These are phyloP conservation scores for Prochilodus magdalenae DNA, from an alignment of 2,113 vertebrate genomes.

Conservation along the genomic window DNA sequence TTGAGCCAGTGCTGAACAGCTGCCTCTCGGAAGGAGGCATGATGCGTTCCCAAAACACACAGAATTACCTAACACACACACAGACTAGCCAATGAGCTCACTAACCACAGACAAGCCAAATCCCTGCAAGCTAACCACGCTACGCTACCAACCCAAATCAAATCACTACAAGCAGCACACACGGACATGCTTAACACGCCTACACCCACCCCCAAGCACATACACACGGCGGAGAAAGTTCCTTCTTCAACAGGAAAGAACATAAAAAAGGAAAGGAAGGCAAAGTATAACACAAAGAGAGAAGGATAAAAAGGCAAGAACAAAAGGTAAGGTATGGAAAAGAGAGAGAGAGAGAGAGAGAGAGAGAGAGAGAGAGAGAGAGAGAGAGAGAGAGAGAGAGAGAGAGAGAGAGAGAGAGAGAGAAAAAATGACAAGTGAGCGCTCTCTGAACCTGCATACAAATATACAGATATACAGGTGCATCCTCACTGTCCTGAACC, in stretches of 20 bases:
- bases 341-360: background rate
- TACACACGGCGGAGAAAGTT: background rate
- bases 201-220: background rate
- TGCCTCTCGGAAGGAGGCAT: conserved; percentile 25
- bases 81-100: conserved; percentile 15
- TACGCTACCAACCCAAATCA: conserved; percentile 31
- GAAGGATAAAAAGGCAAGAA: background rate
- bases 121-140: conserved; percentile 8
- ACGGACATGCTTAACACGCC: conserved; percentile 25
- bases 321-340: background rate
- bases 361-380: background rate
- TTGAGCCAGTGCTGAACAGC: conserved; percentile 24
- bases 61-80: conserved; percentile 1
- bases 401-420: background rate
- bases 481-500: background rate
- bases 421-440: background rate
- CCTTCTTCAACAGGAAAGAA: background rate
- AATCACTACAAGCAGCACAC: background rate
- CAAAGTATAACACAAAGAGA: background rate
- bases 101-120: conserved; percentile 30
- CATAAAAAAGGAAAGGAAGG: background rate
- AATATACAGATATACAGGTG: background rate
- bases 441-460: background rate
- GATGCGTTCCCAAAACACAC: background rate
- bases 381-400: background rate